Evolutionary conservation across 2,797 vertebrate species (phyloP).

Genomic region (Artibeus jamaicensis): DNA sequence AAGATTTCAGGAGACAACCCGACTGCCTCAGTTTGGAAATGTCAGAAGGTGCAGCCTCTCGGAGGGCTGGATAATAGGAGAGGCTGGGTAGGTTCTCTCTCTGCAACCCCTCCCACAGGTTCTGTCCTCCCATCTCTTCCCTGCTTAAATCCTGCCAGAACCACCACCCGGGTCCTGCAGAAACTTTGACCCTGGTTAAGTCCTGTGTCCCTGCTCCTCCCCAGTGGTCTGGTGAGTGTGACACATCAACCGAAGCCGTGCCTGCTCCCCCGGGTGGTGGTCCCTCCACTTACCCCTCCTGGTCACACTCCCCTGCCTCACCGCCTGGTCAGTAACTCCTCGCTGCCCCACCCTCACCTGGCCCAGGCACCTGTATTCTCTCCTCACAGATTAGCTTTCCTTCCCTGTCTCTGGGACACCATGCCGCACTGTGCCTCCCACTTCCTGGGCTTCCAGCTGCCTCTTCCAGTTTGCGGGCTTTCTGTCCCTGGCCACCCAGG

Average conservation of each 20-base stretch:
- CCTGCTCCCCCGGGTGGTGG: background rate
- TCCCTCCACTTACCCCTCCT: background rate
- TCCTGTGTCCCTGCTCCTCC: background rate
- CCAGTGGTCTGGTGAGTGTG: accelerated
- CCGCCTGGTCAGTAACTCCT: background rate
- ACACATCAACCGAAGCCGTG: background rate
- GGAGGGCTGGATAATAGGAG: background rate
- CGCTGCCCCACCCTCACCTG: background rate
- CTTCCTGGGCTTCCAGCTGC: background rate
- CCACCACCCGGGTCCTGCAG: background rate
- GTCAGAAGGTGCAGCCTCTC: accelerated
- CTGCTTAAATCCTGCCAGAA: background rate
- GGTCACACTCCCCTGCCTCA: background rate
- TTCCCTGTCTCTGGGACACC: background rate
- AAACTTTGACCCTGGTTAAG: background rate
- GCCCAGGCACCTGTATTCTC: background rate
- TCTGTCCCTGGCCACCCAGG: background rate
- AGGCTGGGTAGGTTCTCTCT: background rate
- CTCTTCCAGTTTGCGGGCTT: background rate
- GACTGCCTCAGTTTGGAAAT: background rate
- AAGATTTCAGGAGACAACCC: background rate
- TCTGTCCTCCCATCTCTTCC: background rate
- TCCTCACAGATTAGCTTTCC: background rate
- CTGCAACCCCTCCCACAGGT: background rate
- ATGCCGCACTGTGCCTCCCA: background rate